These are phyloP conservation scores for Sandelia bainsii DNA, from an alignment of 2,797 vertebrate species.

Conservation along the genomic window DNA sequence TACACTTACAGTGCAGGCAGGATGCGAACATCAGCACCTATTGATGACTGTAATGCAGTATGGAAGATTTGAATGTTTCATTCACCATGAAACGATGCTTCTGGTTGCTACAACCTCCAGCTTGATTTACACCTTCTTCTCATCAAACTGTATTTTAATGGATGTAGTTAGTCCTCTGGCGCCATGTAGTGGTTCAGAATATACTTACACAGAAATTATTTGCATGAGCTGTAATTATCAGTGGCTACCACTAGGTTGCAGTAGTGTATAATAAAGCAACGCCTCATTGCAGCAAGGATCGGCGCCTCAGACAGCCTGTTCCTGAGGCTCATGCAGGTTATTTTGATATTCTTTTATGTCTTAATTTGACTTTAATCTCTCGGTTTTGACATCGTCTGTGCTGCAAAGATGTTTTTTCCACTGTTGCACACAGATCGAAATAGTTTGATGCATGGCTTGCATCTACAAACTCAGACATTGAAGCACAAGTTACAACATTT, in stretches of 20 bases:
- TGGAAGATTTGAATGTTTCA: not conserved
- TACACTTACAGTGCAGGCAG: not conserved
- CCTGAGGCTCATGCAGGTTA: not conserved
- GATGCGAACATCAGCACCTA: too few relatives aligned
- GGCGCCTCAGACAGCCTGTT: not conserved
- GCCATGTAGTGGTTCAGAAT: slow-evolving; percentile 44
- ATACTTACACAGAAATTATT: not conserved
- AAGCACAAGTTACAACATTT: slow-evolving; percentile 11
- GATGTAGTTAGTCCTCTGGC: slow-evolving; percentile 14
- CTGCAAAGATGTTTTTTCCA: not conserved
- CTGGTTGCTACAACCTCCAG: slow-evolving; percentile 23
- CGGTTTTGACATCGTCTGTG: not conserved
- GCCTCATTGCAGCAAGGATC: not conserved
- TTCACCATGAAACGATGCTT: slow-evolving; percentile 19
- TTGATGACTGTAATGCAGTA: not conserved
- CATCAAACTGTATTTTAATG: slow-evolving; percentile 11
- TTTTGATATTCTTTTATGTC: not conserved
- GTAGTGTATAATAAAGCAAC: slow-evolving; percentile 24
- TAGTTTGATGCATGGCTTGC: not conserved
- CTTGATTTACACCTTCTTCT: slow-evolving; percentile 47
- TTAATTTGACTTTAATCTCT: not conserved
- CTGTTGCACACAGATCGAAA: not conserved
- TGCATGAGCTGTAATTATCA: not conserved
- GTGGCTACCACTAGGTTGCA: slow-evolving; percentile 21
- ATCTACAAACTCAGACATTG: slow-evolving; percentile 5